phyloP scores from a whole-genome alignment of 2,888 invertebrate species.

The Mesorhabditis belari region DNA sequence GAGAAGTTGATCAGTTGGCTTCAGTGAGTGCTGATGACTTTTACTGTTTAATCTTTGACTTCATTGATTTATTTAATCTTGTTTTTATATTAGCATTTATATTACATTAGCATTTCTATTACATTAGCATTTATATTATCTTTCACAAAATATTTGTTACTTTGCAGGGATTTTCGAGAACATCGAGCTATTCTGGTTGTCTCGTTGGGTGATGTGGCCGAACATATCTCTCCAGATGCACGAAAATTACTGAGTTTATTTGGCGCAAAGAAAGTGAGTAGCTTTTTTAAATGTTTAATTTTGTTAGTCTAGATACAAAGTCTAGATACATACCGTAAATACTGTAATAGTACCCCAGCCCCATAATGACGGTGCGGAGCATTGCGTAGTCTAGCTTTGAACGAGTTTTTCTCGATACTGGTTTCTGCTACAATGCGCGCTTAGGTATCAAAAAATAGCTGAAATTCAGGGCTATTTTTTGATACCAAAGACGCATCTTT shows the following conservation, averaged over 20 bases:
- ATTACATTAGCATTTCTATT: background rate
- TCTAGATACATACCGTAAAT: too few species aligned
- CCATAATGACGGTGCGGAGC: too few species aligned
- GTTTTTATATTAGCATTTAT: background rate
- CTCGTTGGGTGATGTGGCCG: constrained; percentile 36
- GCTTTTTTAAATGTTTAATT: too few species aligned
- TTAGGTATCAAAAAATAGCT: too few species aligned
- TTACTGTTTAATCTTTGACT: constrained; percentile 17
- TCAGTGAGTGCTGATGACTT: constrained; percentile 2
- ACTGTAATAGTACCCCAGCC: too few species aligned
- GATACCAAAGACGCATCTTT: too few species aligned
- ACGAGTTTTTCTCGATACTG: too few species aligned
- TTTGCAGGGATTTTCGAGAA: constrained; percentile 15
- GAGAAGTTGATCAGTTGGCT: constrained; percentile 32
- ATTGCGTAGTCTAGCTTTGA: too few species aligned
- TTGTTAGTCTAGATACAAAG: too few species aligned
- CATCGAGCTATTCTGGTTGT: constrained; percentile 21
- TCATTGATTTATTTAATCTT: too few species aligned
- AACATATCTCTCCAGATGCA: constrained; percentile 26
- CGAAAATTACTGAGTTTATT: constrained; percentile 18
- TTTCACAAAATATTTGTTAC: background rate
- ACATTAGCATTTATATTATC: background rate
- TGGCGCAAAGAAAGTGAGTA: constrained; percentile 21
- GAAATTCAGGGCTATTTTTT: too few species aligned
- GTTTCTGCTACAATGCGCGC: too few species aligned